Base-by-base conservation (phyloP, 2,113 vertebrate species). In the Mirza zaza region DNA sequence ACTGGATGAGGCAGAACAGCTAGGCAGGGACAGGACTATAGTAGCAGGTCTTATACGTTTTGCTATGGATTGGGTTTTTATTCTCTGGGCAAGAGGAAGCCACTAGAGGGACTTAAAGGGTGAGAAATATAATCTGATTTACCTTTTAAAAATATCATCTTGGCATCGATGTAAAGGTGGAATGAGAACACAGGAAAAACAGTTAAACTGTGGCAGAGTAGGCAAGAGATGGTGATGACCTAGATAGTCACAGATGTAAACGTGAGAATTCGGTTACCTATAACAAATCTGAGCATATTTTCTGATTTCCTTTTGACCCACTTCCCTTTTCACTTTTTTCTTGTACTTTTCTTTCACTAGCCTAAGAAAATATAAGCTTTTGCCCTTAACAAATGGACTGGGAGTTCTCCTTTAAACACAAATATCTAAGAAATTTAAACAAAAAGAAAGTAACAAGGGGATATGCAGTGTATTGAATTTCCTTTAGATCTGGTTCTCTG, bases 351-450 rank as follows among this genome's bases (percentile, higher is more conserved):
- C 45, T 90, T 76, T 92, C 27, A 50, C 36, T 65, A 39, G 32
- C 29, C n/a, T 81, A 95, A 90, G 52, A 86, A 90, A 77, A 86
- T 55, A 25, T n/a, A 91, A 85, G 65, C 8, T 71, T 92, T 85
- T 91, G 15, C 61, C 42, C 63, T 90, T 91, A 87, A 71, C 55
- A 80, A 76, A 90, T 86, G 45, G 3, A 32, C 32, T 71, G 45
- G 42, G 32, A 80, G 67, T 81, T 73, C 61, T 94, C 42, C 52
- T 93, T 93, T 87, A 94, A 95, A 89, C 55, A 89, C 48, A 91
- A 94, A 91, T 65, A 92, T 6, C 50, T 36, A 61, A 77, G 17
- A 86, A 91, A 87, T 83, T 80, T 93, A 84, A 96, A 90, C 80
- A 96, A 87, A 89, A 85, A 82, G 63, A 67, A 23, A 93, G 21